phyloP scores from a whole-genome alignment of 2,797 vertebrate genomes.

The Xenopus petersii region DNA sequence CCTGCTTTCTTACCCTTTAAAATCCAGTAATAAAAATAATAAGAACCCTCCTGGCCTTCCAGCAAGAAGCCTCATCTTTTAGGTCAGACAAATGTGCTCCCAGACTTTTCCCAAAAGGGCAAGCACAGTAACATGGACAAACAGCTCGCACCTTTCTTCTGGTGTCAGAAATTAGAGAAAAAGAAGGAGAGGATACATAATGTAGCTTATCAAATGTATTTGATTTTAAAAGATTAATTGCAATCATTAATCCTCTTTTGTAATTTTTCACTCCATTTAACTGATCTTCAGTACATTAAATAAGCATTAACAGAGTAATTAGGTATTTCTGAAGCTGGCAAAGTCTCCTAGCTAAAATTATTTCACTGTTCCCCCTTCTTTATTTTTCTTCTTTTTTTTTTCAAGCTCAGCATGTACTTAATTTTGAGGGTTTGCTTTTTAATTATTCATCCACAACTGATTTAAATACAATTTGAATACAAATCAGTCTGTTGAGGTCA shows the following conservation, averaged over 20 bases:
- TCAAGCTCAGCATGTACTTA: slow-evolving; percentile 31
- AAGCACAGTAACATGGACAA: no score
- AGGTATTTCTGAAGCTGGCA: slow-evolving; percentile 37
- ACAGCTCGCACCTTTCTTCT: no score
- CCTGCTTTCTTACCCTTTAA: no score
- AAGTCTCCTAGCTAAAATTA: slow-evolving; percentile 34
- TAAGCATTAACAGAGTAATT: slow-evolving; percentile 48
- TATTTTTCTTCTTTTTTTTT: neutral
- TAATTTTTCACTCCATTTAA: slow-evolving; percentile 51
- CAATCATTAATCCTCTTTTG: slow-evolving; percentile 46
- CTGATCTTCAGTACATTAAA: slow-evolving; percentile 49
- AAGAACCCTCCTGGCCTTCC: no score
- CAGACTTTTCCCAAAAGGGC: no score
- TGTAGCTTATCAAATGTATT: slow-evolving; percentile 37
- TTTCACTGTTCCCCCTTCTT: slow-evolving; percentile 11
- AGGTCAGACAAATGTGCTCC: no score
- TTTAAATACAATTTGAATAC: slow-evolving; percentile 39
- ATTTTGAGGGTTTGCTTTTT: slow-evolving; percentile 34
- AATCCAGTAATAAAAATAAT: no score
- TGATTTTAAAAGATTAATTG: slow-evolving; percentile 48
- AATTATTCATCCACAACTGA: slow-evolving; percentile 38
- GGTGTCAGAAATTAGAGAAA: neutral
- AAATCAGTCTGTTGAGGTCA: slow-evolving; percentile 8
- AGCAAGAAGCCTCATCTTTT: no score
- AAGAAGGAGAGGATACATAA: slow-evolving; percentile 3